Base-by-base conservation (phyloP, 2,113 vertebrate species). In the Podarcis muralis region DNA sequence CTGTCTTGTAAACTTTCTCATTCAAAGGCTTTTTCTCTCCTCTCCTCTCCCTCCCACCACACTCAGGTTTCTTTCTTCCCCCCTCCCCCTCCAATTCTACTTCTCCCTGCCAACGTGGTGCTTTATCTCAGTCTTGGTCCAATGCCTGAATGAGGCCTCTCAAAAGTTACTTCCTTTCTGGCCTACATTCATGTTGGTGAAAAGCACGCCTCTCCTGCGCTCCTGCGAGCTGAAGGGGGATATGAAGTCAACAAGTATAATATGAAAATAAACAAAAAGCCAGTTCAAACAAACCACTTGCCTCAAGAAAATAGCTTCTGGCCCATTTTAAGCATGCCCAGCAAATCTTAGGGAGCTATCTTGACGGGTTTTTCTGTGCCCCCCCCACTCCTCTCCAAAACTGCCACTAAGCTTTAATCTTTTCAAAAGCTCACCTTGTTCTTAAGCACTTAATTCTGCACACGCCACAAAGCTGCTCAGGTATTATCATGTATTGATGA, bases 181-280 rank as follows among this genome's bases (percentile, higher is more conserved):
- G 96, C 93, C 94, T 88, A 0, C 5, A 9, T 53, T 90, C 92
- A 72, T 0, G 0, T 2, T 1, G 89, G 75, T 91, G 85, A 84
- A 90, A 94, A 94, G 88, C 92, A 94, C 65, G 84, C 71, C 88
- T 95, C 89, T 83, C 91, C 81, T 2, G 5, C 87, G 95, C 85
- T 92, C 94, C 83, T 85, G 91, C 6, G 62, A 90, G 87, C 93
- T 48, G 81, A 90, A 93, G 91, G 92, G 78, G 93, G 93, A 93
- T 90, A 89, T 95, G 93, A 96, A 97, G 93, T 96, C 96, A 96
- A 96, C 92, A 95, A 96, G 93, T 77, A 30, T 83, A 96, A 96
- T 82, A 94, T 83, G 89, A 96, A 97, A 97, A 97, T 95, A 97
- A 97, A 96, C 96, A 97, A 94, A 94, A 85, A 83, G 78, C 87